Evolutionary conservation across 1,140 invertebrate genomes (phyloP).

Genomic region (Leptonema lineaticorne): DNA sequence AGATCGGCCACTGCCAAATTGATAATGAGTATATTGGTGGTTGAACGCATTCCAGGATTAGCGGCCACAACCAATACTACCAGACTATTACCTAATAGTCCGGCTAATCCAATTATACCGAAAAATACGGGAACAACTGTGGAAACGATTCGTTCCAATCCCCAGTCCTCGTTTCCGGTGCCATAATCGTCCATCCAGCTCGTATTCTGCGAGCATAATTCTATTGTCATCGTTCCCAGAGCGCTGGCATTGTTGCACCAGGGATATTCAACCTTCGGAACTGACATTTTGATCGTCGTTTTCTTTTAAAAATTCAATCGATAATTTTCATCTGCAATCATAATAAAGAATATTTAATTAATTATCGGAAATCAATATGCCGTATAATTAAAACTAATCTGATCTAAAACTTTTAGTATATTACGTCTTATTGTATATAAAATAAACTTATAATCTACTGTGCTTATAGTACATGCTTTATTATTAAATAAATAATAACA

Average conservation of each 20-base stretch:
- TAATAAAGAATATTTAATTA: not conserved
- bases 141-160: slow-evolving; percentile 63
- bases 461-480: too few species aligned
- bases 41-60: slow-evolving; percentile 89
- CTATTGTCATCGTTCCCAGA: not conserved
- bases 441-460: not conserved
- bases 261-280: not conserved
- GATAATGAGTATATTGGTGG: slow-evolving; percentile 90
- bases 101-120: slow-evolving; percentile 82
- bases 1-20: slow-evolving; percentile 88
- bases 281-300: not conserved
- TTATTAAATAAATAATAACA: too few species aligned
- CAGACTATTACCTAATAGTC: slow-evolving; percentile 84
- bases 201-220: slow-evolving; percentile 36
- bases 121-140: slow-evolving; percentile 84
- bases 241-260: slow-evolving; percentile 5
- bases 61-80: slow-evolving; percentile 83
- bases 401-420: too few species aligned
- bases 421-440: not conserved
- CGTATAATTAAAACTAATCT: too few species aligned
- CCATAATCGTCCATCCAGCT: slow-evolving; percentile 41
- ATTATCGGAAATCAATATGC: too few species aligned
- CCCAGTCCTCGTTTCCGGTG: slow-evolving; percentile 48
- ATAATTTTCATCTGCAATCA: not conserved
- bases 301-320: not conserved